Conservation (phyloP, 1,140 invertebrate species). For the Rhyacophila brunnea region DNA sequence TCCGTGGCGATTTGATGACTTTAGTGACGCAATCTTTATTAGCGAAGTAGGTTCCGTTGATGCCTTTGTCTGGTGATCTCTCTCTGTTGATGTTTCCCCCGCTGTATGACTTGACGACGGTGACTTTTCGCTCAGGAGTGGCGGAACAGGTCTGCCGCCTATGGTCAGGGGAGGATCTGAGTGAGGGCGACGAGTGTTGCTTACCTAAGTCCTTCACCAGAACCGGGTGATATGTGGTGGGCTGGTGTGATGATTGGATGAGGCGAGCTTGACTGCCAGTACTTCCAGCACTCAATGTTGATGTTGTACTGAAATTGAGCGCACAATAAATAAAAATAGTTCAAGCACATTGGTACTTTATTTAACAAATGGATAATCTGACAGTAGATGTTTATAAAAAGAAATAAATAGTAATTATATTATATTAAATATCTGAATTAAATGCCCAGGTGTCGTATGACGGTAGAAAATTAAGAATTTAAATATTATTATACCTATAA, state of each 20-base stretch:
- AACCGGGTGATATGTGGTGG: slow-evolving; percentile 82
- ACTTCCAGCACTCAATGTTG: slow-evolving; percentile 89
- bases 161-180: slow-evolving; percentile 50
- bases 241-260: slow-evolving; percentile 90
- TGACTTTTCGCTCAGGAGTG: slow-evolving; percentile 45
- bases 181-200: slow-evolving; percentile 52
- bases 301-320: slow-evolving; percentile 71
- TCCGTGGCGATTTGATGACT: slow-evolving; percentile 55
- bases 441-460: too few relatives aligned
- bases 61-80: slow-evolving; percentile 43
- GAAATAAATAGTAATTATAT: too few relatives aligned
- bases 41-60: slow-evolving; percentile 43
- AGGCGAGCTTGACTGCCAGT: slow-evolving; percentile 90
- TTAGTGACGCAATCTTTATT: slow-evolving; percentile 48
- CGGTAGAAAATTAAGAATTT: too few relatives aligned
- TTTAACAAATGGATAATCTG: too few relatives aligned
- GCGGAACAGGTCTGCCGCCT: slow-evolving; percentile 33
- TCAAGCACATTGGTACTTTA: too few relatives aligned
- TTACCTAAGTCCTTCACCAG: slow-evolving; percentile 85
- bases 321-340: too few relatives aligned
- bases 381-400: too few relatives aligned
- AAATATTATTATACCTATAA: too few relatives aligned
- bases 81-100: slow-evolving; percentile 51
- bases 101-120: slow-evolving; percentile 50
- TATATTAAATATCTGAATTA: too few relatives aligned